Percentiles rank a stretch among this genome's conserved stretches.
phyloP scores from a whole-genome alignment of 2,113 vertebrate species.

The Petroica traversi region DNA sequence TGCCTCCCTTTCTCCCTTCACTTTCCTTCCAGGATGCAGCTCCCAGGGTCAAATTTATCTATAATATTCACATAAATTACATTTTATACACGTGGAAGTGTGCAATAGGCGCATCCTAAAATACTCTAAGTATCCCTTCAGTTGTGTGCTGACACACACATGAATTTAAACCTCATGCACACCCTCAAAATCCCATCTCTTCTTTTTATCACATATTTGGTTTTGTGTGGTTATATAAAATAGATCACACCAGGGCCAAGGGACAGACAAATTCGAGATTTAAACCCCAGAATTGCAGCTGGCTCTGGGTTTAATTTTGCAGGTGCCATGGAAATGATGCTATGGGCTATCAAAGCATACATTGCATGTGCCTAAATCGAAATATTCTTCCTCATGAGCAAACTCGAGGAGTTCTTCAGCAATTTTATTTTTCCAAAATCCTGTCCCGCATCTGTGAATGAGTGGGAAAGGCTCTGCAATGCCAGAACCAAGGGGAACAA shows the following conservation, averaged over 20 bases:
- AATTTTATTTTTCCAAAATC: neutral
- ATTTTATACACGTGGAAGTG: neutral
- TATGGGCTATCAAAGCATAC: neutral
- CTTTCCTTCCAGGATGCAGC: neutral
- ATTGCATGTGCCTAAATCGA: neutral
- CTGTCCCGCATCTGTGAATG: neutral
- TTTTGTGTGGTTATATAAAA: neutral
- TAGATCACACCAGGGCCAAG: neutral
- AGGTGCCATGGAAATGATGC: neutral
- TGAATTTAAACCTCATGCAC: neutral
- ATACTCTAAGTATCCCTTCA: neutral
- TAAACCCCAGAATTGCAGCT: neutral
- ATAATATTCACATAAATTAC: rapidly evolving
- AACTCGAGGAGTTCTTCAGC: neutral
- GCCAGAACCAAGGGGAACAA: neutral
- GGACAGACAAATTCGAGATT: neutral
- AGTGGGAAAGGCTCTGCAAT: neutral
- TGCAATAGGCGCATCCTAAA: neutral
- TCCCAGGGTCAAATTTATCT: neutral
- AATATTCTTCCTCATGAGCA: neutral
- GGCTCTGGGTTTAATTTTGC: neutral
- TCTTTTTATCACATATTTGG: neutral
- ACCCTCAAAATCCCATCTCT: neutral
- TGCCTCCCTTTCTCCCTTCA: neutral
- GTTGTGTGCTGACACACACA: neutral